Percentiles rank a stretch among this genome's conserved stretches.
Conservation (phyloP, 2,797 vertebrate genomes). For the Tauraco hartlaubi region DNA sequence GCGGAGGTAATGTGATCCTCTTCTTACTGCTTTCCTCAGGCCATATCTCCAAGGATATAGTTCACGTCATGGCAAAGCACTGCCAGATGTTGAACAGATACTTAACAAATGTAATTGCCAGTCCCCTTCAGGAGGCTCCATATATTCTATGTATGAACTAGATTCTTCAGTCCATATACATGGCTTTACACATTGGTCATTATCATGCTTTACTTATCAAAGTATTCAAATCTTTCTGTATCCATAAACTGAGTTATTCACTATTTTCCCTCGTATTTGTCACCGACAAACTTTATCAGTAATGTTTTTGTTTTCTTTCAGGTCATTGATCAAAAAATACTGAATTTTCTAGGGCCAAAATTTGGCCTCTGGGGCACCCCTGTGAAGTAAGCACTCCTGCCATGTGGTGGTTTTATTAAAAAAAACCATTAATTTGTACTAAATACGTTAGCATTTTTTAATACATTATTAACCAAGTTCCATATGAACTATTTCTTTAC, state of each 20-base stretch:
- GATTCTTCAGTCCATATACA: neutral
- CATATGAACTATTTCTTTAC: neutral
- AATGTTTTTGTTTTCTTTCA: constrained; percentile 71
- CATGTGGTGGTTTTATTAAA: neutral
- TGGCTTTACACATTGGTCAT: neutral
- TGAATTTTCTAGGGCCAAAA: constrained; percentile 57
- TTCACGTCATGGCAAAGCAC: neutral
- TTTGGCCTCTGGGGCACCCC: constrained; percentile 38
- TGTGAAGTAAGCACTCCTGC: constrained; percentile 57
- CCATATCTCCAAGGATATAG: neutral
- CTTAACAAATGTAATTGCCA: neutral
- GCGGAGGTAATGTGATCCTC: neutral
- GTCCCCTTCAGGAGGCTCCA: neutral
- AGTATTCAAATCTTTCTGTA: neutral
- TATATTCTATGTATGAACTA: neutral
- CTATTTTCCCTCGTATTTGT: neutral
- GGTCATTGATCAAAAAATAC: constrained; percentile 63
- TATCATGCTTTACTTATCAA: neutral
- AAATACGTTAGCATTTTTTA: neutral
- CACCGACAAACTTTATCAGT: constrained; percentile 22
- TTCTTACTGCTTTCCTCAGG: neutral
- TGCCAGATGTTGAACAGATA: neutral
- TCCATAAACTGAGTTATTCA: neutral
- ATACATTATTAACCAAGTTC: neutral
- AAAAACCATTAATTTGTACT: neutral